A percentile compares a stretch with the other conserved stretches of the same genome.
Conservation (phyloP, 2,113 vertebrate species). For the Myanophis thanlyinensis region DNA sequence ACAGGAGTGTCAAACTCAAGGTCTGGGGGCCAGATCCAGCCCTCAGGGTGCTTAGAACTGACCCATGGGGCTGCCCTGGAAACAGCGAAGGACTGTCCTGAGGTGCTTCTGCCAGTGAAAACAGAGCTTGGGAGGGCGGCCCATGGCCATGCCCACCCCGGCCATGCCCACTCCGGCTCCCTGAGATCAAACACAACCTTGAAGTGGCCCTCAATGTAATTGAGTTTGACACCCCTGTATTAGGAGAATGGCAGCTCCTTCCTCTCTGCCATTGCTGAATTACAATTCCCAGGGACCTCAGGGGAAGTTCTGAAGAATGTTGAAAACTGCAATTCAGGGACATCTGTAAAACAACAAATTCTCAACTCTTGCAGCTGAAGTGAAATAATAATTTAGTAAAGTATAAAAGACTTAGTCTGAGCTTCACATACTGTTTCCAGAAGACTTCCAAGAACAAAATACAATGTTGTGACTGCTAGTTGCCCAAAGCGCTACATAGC, state of each 20-base stretch:
- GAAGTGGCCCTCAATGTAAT: too few species aligned
- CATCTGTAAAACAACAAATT: background rate
- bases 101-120: too few species aligned
- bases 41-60: too few species aligned
- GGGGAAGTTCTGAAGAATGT: background rate
- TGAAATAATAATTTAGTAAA: background rate
- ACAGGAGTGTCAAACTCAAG: too few species aligned
- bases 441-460: background rate
- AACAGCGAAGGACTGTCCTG: too few species aligned
- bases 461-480: background rate
- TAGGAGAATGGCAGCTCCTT: background rate
- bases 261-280: background rate
- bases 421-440: background rate
- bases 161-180: too few species aligned
- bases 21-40: too few species aligned
- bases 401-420: background rate
- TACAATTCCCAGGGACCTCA: background rate
- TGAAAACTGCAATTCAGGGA: background rate
- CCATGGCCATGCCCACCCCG: too few species aligned
- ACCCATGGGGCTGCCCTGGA: too few species aligned
- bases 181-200: too few species aligned
- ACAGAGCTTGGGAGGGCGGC: too few species aligned
- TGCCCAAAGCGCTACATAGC: background rate
- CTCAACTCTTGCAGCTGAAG: background rate
- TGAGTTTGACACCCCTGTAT: too few species aligned